These are phyloP conservation scores for Ptyas mucosa DNA, from an alignment of 2,113 vertebrate genomes.

Conservation along the genomic window DNA sequence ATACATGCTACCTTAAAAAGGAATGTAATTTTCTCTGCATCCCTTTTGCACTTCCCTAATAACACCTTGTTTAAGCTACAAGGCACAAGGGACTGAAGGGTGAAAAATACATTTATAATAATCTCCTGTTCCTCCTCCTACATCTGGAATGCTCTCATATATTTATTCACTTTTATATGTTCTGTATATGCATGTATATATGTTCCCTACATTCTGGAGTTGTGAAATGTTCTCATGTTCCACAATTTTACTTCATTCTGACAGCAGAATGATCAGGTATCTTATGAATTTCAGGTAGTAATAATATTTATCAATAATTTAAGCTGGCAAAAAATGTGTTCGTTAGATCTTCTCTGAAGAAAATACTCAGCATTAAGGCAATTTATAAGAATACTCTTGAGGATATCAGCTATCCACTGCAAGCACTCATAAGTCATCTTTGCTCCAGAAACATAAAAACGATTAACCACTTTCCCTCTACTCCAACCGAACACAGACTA, in stretches of 20 bases:
- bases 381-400: slow-evolving; percentile 11
- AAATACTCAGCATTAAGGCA: background rate
- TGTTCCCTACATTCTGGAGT: background rate
- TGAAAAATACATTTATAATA: background rate
- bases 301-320: background rate
- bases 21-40: background rate
- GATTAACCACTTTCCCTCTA: background rate
- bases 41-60: background rate
- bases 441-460: slow-evolving; percentile 10
- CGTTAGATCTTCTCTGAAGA: background rate
- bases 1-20: background rate
- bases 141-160: background rate
- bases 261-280: background rate
- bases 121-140: background rate
- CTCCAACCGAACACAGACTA: background rate
- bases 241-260: background rate
- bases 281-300: background rate
- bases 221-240: background rate
- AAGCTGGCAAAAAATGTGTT: background rate
- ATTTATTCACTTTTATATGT: background rate
- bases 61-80: background rate
- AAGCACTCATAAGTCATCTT: background rate
- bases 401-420: background rate
- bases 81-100: background rate
- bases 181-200: background rate